A percentile compares a stretch with the other conserved stretches of the same genome.
Evolutionary conservation across 2,113 vertebrate species (phyloP).

Genomic region (Ammospiza caudacuta): DNA sequence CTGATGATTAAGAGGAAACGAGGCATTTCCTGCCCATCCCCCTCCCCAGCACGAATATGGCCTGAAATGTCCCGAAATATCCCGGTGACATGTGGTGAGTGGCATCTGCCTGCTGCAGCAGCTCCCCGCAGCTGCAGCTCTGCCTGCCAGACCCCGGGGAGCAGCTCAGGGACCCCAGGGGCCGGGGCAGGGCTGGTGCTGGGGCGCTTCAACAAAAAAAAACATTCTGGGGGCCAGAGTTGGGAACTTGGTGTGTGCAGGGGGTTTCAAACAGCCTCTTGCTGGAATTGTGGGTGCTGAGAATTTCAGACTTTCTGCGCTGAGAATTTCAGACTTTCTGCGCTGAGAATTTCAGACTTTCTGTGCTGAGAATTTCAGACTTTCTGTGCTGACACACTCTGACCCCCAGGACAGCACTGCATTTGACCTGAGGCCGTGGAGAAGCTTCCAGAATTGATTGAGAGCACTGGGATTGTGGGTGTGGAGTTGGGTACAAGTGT

Average conservation of each 20-base stretch:
- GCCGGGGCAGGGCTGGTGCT: rapidly evolving
- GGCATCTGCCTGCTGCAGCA: neutral
- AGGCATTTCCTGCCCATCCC: conserved; percentile 38
- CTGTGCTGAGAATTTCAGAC: neutral
- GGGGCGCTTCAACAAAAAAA: rapidly evolving
- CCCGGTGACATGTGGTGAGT: neutral
- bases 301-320: too few species aligned
- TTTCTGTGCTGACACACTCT: neutral
- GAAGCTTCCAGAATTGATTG: neutral
- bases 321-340: too few species aligned
- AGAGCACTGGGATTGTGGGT: neutral
- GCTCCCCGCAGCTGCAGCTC: rapidly evolving
- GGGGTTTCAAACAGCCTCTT: neutral
- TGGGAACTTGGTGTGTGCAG: rapidly evolving
- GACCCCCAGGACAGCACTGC: neutral
- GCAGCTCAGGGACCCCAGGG: rapidly evolving
- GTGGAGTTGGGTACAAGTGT: neutral
- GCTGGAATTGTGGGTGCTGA: neutral
- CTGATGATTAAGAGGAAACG: neutral
- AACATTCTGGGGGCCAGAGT: rapidly evolving
- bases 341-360: neutral
- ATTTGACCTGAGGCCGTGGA: neutral
- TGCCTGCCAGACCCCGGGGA: rapidly evolving
- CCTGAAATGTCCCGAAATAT: neutral
- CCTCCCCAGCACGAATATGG: neutral